phyloP scores from a whole-genome alignment of 2,888 invertebrate genomes.

The Azorinus chamasolen region DNA sequence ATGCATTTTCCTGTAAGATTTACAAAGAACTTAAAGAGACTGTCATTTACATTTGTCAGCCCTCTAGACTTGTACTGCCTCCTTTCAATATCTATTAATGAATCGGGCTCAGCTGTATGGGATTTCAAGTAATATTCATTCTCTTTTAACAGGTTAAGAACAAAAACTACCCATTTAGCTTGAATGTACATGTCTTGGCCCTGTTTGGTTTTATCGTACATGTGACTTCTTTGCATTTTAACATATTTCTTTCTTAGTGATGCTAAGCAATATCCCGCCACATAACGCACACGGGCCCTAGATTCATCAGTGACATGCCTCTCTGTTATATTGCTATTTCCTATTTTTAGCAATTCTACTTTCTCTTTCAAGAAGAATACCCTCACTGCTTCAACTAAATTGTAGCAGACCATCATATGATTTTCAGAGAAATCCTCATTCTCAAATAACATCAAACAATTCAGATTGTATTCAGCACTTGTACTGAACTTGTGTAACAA shows the following conservation, averaged over 20 bases:
- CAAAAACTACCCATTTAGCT: conserved; percentile 22
- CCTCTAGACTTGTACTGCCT: conserved; percentile 49
- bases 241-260: conserved; percentile 33
- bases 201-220: conserved; percentile 20
- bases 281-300: conserved; percentile 46
- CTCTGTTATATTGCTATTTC: conserved; percentile 7
- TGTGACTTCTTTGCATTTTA: conserved; percentile 15
- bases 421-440: conserved; percentile 21
- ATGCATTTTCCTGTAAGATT: conserved; percentile 37
- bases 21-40: conserved; percentile 38
- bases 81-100: conserved; percentile 36
- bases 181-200: conserved; percentile 27
- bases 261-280: conserved; percentile 48
- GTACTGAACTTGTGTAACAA: conserved; percentile 16
- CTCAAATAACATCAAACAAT: too few species aligned
- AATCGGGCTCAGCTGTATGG: conserved; percentile 40
- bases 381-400: conserved; percentile 25
- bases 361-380: conserved; percentile 18
- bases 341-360: conserved; percentile 12
- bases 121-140: conserved; percentile 37
- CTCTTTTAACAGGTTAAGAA: conserved; percentile 33
- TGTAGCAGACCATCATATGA: conserved; percentile 36
- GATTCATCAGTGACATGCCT: conserved; percentile 47
- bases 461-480: conserved; percentile 29
- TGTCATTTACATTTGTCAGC: conserved; percentile 46